Evolutionary conservation across 2,113 vertebrate genomes (phyloP).

Genomic region (Kryptolebias marmoratus): DNA sequence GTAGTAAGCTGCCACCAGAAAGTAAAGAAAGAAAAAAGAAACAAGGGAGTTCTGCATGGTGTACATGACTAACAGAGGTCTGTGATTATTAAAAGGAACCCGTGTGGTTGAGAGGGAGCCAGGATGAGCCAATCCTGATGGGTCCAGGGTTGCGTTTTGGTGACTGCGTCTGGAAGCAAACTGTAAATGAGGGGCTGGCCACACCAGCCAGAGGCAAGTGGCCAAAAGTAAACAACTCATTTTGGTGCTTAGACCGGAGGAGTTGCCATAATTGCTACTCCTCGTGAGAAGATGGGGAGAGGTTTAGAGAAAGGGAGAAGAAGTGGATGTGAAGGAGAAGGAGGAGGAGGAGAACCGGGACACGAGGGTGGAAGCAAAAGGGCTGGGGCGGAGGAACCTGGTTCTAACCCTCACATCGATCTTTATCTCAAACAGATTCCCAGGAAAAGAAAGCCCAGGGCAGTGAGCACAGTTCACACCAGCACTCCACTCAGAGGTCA

Average conservation of each 20-base stretch:
- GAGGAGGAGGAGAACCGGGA: constrained; percentile 19
- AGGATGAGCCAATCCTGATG: constrained; percentile 16
- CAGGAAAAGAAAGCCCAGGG: constrained; percentile 43
- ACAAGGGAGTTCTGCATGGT: not conserved
- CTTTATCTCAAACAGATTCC: constrained; percentile 70
- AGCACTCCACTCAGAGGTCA: constrained; percentile 29
- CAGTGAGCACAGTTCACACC: constrained; percentile 47
- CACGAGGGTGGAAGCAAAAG: constrained; percentile 22
- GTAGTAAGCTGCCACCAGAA: constrained; percentile 14
- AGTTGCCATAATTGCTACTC: constrained; percentile 55
- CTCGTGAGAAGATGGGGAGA: constrained; percentile 50
- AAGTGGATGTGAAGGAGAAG: constrained; percentile 7
- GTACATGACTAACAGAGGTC: constrained; percentile 34
- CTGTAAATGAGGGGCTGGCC: constrained; percentile 38
- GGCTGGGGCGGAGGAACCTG: constrained; percentile 8
- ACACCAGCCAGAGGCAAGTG: constrained; percentile 62
- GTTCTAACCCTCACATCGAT: constrained; percentile 58
- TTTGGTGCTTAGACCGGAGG: constrained; percentile 47
- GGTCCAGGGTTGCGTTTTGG: constrained; percentile 36
- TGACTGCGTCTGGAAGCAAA: constrained; percentile 46
- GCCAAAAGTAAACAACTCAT: constrained; percentile 72
- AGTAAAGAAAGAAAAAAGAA: not conserved
- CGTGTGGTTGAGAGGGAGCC: constrained; percentile 16
- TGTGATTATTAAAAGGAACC: constrained; percentile 26
- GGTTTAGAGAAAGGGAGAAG: constrained; percentile 37